Percentiles rank a stretch among this genome's conserved stretches.
phyloP scores from a whole-genome alignment of 2,113 vertebrate genomes.

The Poecile atricapillus region DNA sequence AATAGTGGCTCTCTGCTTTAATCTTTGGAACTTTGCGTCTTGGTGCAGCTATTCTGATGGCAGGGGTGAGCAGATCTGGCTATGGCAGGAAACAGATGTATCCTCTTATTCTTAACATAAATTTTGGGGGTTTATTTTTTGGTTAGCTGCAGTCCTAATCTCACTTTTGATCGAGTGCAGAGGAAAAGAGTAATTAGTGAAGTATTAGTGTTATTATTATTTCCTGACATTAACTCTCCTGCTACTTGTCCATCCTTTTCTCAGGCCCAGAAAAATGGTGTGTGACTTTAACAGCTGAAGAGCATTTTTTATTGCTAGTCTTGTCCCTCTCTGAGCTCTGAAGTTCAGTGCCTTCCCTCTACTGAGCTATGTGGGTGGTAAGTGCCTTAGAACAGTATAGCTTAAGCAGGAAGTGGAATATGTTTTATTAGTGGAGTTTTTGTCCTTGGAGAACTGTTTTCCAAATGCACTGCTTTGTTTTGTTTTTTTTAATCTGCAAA shows the following conservation, averaged over 20 bases:
- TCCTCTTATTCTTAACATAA: constrained; percentile 73
- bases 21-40: constrained; percentile 37
- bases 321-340: not conserved
- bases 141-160: constrained; percentile 64
- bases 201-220: constrained; percentile 80
- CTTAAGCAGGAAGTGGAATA: not conserved
- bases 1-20: constrained; percentile 56
- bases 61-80: constrained; percentile 61
- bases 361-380: not conserved
- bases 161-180: constrained; percentile 65
- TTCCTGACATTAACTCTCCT: constrained; percentile 75
- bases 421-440: not conserved
- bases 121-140: constrained; percentile 52
- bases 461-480: not conserved
- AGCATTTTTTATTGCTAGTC: not conserved
- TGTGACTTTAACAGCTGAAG: not conserved
- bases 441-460: not conserved
- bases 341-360: not conserved
- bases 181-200: constrained; percentile 79
- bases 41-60: constrained; percentile 49
- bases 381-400: not conserved
- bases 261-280: constrained; percentile 9
- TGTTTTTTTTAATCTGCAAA: not conserved
- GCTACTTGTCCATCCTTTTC: constrained; percentile 59
- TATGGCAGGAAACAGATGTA: constrained; percentile 79